Conservation (phyloP, 2,888 invertebrate species). For the Trissonchulus latispiculum region DNA sequence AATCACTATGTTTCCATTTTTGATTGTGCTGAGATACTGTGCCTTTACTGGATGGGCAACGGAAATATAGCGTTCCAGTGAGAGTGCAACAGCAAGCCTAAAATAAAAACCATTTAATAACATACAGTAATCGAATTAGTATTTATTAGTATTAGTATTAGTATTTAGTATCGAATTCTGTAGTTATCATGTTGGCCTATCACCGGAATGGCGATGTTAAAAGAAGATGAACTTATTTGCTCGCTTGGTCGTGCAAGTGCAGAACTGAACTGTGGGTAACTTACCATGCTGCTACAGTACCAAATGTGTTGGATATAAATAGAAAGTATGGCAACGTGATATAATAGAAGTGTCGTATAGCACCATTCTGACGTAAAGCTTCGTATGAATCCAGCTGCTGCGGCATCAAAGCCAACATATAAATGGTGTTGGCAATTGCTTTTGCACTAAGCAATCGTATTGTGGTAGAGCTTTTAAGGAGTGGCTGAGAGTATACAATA, state of each 20-base stretch:
- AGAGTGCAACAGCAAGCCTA: conserved; percentile 2
- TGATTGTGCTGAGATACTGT: neutral
- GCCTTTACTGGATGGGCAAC: conserved; percentile 5
- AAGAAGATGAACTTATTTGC: no score
- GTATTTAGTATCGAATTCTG: no score
- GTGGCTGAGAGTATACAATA: neutral
- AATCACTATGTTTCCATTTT: neutral
- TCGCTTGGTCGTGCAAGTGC: no score
- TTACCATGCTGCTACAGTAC: conserved; percentile 13
- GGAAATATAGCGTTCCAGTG: conserved; percentile 3
- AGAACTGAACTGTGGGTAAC: no score
- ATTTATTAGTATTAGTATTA: no score
- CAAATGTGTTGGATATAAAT: conserved; percentile 5
- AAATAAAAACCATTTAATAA: no score
- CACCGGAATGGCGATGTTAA: no score
- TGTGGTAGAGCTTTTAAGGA: conserved; percentile 1
- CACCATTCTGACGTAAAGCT: neutral
- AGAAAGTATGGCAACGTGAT: neutral
- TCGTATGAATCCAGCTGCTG: neutral
- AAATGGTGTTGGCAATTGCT: conserved; percentile 9
- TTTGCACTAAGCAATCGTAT: conserved; percentile 8
- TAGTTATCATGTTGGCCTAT: no score
- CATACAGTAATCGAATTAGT: no score
- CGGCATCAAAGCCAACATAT: neutral
- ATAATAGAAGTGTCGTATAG: neutral